Conservation (phyloP, 2,113 vertebrate genomes). For the Phylloscopus trochiloides region DNA sequence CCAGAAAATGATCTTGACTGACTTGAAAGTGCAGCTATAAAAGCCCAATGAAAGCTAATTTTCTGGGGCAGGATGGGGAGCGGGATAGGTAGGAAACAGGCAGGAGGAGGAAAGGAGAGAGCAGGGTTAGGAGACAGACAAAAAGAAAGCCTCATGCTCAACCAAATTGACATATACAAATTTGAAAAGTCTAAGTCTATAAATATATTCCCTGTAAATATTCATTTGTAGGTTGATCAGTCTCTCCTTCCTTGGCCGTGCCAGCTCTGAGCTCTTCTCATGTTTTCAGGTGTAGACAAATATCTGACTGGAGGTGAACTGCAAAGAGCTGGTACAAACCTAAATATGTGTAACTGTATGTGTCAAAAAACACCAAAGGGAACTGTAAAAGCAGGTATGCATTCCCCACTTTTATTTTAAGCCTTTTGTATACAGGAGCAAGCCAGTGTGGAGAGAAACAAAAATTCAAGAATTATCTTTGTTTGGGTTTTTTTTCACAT, state of each 20-base stretch:
- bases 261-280: not conserved
- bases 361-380: not conserved
- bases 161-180: not conserved
- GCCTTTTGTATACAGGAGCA: not conserved
- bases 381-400: not conserved
- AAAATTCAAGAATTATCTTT: not conserved
- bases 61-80: not conserved
- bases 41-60: conserved; percentile 34
- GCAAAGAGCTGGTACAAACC: conserved; percentile 8
- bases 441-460: not conserved
- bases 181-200: not conserved
- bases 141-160: not conserved
- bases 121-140: not conserved
- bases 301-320: not conserved
- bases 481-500: not conserved
- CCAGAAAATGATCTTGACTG: conserved; percentile 57
- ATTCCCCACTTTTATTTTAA: not conserved
- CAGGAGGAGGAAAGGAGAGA: not conserved
- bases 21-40: conserved; percentile 55
- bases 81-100: not conserved
- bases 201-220: not conserved
- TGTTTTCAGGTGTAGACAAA: not conserved
- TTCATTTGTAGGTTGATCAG: not conserved
- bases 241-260: not conserved
- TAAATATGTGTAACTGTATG: not conserved